Base-by-base conservation (phyloP, 1,140 invertebrate genomes). In the Armadillidium nasatum region DNA sequence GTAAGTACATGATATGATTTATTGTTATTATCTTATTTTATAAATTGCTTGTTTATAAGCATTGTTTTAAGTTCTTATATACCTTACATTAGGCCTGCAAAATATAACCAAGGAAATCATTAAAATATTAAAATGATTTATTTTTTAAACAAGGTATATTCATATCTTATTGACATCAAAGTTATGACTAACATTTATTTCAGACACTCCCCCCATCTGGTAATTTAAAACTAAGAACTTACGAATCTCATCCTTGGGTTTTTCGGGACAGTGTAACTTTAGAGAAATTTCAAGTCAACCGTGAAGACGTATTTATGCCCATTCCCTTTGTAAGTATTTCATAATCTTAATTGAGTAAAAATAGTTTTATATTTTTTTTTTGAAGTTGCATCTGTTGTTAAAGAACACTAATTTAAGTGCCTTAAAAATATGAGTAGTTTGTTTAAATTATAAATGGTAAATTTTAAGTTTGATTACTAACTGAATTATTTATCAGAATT, bases 231-330 rank as follows among this genome's bases (percentile, higher is more conserved):
- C 44, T 80, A 10, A 80, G 74, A 68, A 80, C 79, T 2, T 78
- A 68, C 11, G 79, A 78, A 9, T 72, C 77, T n/a, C 79, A 80
- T 44, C 79, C 79, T 0, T 80, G 79, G 79, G 50, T 78, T 19
- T 80, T 80, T 23, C 66, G 72, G 19, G 79, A 80, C 72, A 50
- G 72, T 43, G 72, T 76, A 44, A 76, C 79, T 10, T 50, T 44
- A 13, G 77, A 74, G 10, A 73, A 68, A 7, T 60, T 80, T 22
- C 44, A 77, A 15, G 77, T 78, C 4, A 78, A 80, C 68, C 75
- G 68, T 0, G 46, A 76, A 54, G 74, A 78, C 19, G 72, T 76
- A 10, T 80, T 78, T 45, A 33, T 33, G 33, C 33, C 33, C 6
- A 6, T 33, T 33, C 33, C 33, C 33, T 33, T 33, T 33, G 33